These are phyloP conservation scores for Solen grandis DNA, from an alignment of 1,140 invertebrate genomes.

Conservation along the genomic window DNA sequence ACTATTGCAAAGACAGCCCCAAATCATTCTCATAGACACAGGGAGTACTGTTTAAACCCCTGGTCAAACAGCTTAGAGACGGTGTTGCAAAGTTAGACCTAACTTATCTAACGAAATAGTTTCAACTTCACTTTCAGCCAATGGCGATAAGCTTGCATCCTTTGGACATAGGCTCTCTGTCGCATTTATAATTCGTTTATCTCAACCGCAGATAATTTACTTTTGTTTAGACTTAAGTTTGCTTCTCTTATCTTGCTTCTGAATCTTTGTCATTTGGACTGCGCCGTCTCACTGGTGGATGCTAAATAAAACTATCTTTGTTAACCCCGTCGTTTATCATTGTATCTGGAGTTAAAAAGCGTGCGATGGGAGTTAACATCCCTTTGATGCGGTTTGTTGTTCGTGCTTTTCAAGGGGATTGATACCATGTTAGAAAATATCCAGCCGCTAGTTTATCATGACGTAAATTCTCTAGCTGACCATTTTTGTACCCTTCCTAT, in stretches of 20 bases:
- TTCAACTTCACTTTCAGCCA: neutral
- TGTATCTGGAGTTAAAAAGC: constrained; percentile 33
- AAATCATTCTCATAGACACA: too few relatives aligned
- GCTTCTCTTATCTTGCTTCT: constrained; percentile 34
- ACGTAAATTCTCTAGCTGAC: neutral
- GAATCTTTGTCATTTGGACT: constrained; percentile 37
- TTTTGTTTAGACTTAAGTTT: constrained; percentile 54
- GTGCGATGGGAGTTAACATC: constrained; percentile 29
- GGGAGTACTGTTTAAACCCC: neutral
- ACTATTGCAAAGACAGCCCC: neutral
- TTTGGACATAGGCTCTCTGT: constrained; percentile 22
- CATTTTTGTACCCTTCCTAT: neutral
- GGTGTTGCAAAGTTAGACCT: neutral
- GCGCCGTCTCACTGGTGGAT: constrained; percentile 24
- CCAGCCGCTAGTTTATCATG: neutral
- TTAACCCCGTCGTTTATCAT: constrained; percentile 30
- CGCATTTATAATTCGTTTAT: constrained; percentile 51
- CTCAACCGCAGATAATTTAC: constrained; percentile 45
- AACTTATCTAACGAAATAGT: neutral
- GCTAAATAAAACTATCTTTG: constrained; percentile 6
- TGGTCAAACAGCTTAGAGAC: neutral
- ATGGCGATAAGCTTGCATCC: neutral
- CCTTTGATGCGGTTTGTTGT: constrained; percentile 51
- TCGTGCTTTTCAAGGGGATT: neutral
- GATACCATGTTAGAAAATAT: neutral